phyloP scores from a whole-genome alignment of 2,888 invertebrate species.

The Sipha maydis region DNA sequence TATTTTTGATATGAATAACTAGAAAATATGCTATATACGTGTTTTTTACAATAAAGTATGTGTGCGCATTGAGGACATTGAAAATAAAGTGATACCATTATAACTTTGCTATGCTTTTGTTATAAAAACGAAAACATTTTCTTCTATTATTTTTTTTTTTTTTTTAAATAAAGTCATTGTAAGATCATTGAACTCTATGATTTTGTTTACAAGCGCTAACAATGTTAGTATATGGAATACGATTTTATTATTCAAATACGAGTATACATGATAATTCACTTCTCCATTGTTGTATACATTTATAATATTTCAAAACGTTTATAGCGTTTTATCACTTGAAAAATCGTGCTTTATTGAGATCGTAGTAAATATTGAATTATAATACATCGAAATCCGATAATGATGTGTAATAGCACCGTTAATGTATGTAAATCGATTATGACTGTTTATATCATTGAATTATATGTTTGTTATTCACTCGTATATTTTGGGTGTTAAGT shows the following conservation, averaged over 20 bases:
- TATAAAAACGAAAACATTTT: conserved; percentile 7
- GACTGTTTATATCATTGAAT: no score
- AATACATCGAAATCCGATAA: no score
- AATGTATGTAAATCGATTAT: no score
- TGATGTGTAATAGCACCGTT: no score
- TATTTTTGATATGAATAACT: no score
- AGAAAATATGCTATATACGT: no score
- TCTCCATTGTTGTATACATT: conserved; percentile 8
- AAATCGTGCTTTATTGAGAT: neutral
- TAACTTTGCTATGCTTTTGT: neutral
- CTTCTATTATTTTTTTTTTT: neutral
- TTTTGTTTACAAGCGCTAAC: conserved; percentile 28
- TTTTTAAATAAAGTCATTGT: conserved; percentile 22
- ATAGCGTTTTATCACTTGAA: neutral
- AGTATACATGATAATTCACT: neutral
- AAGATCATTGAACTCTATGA: conserved; percentile 15
- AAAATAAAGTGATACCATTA: neutral
- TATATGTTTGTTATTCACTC: no score
- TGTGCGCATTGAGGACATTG: neutral
- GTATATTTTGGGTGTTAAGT: no score
- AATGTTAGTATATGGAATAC: neutral
- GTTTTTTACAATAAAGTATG: no score
- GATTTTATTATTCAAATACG: conserved; percentile 16
- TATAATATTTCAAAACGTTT: neutral
- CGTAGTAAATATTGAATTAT: no score